Percentiles rank a stretch among this genome's conserved stretches.
phyloP scores from a whole-genome alignment of 2,797 vertebrate species.

The Spinibarbus caldwelli region DNA sequence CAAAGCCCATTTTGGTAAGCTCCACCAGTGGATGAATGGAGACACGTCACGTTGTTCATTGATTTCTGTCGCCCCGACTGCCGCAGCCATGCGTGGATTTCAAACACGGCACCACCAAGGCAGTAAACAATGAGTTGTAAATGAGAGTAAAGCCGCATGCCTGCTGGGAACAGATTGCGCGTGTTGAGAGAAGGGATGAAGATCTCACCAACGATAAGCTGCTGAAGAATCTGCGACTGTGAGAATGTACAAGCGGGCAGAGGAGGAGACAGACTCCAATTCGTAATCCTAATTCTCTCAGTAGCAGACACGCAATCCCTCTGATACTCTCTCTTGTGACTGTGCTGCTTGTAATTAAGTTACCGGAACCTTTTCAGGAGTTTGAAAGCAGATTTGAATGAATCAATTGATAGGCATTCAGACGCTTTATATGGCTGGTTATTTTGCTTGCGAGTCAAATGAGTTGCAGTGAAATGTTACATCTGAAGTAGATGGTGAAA shows the following conservation, averaged over 20 bases:
- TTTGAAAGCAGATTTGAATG: constrained; percentile 19
- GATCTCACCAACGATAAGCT: constrained; percentile 49
- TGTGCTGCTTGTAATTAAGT: constrained; percentile 30
- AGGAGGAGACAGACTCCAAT: constrained; percentile 17
- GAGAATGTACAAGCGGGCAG: constrained; percentile 2
- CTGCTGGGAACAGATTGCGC: constrained; percentile 53
- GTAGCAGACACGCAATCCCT: constrained; percentile 7
- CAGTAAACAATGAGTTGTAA: constrained; percentile 49
- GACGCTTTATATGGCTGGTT: neutral
- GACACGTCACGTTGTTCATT: constrained; percentile 1
- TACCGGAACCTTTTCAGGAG: neutral
- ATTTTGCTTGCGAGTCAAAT: constrained; percentile 29
- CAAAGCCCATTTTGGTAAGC: neutral
- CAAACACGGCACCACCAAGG: neutral
- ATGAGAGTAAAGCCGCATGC: constrained; percentile 31
- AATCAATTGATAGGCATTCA: neutral
- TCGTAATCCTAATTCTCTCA: constrained; percentile 35
- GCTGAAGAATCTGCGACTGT: constrained; percentile 25
- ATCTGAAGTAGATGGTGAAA: neutral
- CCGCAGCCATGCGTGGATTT: neutral
- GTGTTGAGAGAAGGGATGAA: constrained; percentile 47
- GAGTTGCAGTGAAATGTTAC: neutral
- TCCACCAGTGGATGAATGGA: constrained; percentile 2
- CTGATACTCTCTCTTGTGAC: constrained; percentile 7
- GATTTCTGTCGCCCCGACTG: constrained; percentile 12